Conservation (phyloP, 2,888 invertebrate species). For the Aporophyla lueneburgensis region DNA sequence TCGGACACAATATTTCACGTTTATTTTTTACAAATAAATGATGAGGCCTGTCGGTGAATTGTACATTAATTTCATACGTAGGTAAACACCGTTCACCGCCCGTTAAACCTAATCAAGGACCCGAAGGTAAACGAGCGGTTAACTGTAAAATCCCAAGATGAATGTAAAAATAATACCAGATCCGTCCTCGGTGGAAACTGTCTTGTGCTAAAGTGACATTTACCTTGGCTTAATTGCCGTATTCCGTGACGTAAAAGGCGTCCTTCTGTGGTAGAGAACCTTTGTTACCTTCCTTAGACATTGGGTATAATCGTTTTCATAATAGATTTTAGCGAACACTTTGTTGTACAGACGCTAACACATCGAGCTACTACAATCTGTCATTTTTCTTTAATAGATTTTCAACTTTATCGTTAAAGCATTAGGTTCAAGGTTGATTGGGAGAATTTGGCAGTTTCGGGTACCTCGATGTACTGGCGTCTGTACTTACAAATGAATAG, state of each 20-base stretch:
- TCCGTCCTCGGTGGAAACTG: background rate
- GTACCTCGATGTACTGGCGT: too few relatives aligned
- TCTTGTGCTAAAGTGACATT: background rate
- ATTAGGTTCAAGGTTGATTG: too few relatives aligned
- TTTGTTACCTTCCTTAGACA: background rate
- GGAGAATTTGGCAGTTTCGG: too few relatives aligned
- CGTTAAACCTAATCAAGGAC: background rate
- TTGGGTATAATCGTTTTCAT: background rate
- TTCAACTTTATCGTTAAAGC: too few relatives aligned
- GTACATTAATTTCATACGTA: background rate
- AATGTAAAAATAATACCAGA: background rate
- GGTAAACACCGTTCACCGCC: background rate
- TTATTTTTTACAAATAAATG: background rate
- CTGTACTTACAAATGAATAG: background rate
- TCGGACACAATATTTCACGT: background rate
- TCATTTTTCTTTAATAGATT: too few relatives aligned
- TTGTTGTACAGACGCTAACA: too few relatives aligned
- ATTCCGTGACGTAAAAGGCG: constrained; percentile 18
- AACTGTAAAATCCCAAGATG: too few relatives aligned
- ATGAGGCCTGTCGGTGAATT: background rate
- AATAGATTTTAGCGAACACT: background rate
- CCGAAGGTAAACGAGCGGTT: too few relatives aligned
- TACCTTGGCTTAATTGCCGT: constrained; percentile 19
- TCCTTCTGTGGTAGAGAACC: constrained; percentile 6
- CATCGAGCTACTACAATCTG: too few relatives aligned